Conservation (phyloP, 2,888 invertebrate genomes). For the Galerucella pusilla region DNA sequence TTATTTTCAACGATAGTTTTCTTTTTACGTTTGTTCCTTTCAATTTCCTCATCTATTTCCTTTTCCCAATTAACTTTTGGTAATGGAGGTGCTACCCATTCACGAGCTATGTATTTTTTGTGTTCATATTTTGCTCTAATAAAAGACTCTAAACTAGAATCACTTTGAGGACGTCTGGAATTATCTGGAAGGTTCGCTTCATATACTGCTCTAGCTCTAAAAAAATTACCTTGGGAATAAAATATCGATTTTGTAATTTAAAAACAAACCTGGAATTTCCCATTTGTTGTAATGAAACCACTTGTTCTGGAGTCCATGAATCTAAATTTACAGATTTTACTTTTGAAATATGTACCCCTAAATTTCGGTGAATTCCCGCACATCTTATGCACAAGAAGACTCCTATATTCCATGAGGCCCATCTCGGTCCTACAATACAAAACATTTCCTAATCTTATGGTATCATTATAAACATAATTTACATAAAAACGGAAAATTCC, state of each 20-base stretch:
- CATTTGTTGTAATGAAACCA: constrained; percentile 91
- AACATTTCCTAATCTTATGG: background rate
- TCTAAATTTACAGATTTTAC: constrained; percentile 99
- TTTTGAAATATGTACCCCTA: constrained; percentile 98
- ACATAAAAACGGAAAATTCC: background rate
- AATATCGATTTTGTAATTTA: background rate
- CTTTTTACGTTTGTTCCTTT: constrained; percentile 85
- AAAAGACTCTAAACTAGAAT: constrained; percentile 93
- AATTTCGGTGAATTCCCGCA: constrained; percentile 98
- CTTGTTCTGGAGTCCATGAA: constrained; percentile 97
- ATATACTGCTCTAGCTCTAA: constrained; percentile 91
- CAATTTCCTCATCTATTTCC: constrained; percentile 66
- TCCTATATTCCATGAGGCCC: constrained; percentile 99
- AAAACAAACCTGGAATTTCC: constrained; percentile 80
- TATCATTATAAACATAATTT: background rate
- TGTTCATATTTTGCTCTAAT: constrained; percentile 98
- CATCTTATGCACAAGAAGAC: constrained; percentile 98
- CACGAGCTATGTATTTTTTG: constrained; percentile 98
- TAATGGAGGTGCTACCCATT: constrained; percentile 91
- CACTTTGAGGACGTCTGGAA: constrained; percentile 94
- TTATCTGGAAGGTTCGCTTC: constrained; percentile 97
- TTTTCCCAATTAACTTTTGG: constrained; percentile 86
- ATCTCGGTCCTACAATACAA: constrained; percentile 85
- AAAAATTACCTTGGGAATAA: constrained; percentile 11
- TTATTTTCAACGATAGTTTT: constrained; percentile 68